Conservation (phyloP, 2,113 vertebrate species). For the Pholis gunnellus region DNA sequence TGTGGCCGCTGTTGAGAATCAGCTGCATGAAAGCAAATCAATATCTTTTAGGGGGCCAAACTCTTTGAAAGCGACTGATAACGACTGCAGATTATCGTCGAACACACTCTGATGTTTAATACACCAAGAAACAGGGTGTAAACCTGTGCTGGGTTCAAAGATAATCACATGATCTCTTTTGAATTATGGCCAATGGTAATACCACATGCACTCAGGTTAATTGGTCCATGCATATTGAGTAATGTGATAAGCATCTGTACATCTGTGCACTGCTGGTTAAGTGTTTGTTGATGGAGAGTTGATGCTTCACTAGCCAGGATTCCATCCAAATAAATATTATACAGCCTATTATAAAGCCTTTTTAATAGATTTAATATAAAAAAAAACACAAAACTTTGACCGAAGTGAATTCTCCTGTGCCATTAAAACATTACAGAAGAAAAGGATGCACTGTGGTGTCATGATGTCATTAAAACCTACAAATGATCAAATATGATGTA, state of each 20-base stretch:
- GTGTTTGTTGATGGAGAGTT: not conserved
- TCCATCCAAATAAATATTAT: not conserved
- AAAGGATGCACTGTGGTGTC: not conserved
- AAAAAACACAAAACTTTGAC: not conserved
- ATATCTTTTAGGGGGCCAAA: not conserved
- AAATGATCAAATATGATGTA: not conserved
- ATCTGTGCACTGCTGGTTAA: conserved; percentile 24
- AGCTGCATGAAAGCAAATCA: not conserved
- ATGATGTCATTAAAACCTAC: not conserved
- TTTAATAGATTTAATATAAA: not conserved
- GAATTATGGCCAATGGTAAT: not conserved
- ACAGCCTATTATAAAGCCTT: not conserved
- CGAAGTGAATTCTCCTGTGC: not conserved
- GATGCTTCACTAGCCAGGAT: not conserved
- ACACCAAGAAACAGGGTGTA: not conserved
- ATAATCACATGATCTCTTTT: conserved; percentile 1
- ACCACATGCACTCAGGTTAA: conserved; percentile 20
- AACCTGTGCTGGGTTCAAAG: conserved; percentile 1
- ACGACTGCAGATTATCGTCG: not conserved
- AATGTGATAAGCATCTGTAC: not conserved
- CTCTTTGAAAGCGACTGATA: not conserved
- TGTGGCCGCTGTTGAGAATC: not conserved
- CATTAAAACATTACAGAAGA: not conserved
- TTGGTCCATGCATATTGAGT: conserved; percentile 32
- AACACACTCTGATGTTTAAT: not conserved